Base-by-base conservation (phyloP, 2,113 vertebrate species). In the Nycticebus coucang region DNA sequence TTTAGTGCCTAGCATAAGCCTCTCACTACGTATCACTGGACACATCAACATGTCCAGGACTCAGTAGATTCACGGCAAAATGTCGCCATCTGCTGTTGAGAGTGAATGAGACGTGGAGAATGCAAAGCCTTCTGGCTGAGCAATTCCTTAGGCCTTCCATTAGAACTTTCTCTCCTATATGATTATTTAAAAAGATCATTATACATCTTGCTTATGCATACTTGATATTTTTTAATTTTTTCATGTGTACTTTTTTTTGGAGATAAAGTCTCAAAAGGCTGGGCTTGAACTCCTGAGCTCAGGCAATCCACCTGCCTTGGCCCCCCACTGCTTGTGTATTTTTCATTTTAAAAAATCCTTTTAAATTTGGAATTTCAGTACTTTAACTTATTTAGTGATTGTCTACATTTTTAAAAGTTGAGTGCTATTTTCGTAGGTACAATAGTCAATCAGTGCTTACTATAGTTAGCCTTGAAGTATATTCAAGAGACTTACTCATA, bases 61-160 rank as follows among this genome's bases (percentile, higher is more conserved):
- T 72, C 50, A 35, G 18, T 22, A 2, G 59, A 93, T 78, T 78
- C 28, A 28, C 33, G 74, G 83, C 50, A 10, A 89, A 94, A 95
- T 96, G 64, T 68, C 14, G 78, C 97, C 97, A 96, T 81, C 97
- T 97, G 81, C 92, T 97, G 95, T 92, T 75, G 11, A 12, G 5
- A 80, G 18, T 35, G 62, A 94, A 60, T 11, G 35, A 84, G 17
- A 45, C 1, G 35, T 5, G 14, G 37, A 77, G 24, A 50, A n/a
- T 19, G 41, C 59, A 22, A 78, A 71, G 18, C 26, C 21, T 6
- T 22, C 3, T 15, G 24, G 7, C 19, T 9, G 8, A n/a, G 13
- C 5, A 41, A 15, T 89, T 87, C 35, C 0, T 83, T 2, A 37
- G 35, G 13, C 12, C 57, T 60, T 71, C 21, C 1, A 3, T 22